Evolutionary conservation across 2,888 invertebrate species (phyloP).

Genomic region (Prenolepis imparis): DNA sequence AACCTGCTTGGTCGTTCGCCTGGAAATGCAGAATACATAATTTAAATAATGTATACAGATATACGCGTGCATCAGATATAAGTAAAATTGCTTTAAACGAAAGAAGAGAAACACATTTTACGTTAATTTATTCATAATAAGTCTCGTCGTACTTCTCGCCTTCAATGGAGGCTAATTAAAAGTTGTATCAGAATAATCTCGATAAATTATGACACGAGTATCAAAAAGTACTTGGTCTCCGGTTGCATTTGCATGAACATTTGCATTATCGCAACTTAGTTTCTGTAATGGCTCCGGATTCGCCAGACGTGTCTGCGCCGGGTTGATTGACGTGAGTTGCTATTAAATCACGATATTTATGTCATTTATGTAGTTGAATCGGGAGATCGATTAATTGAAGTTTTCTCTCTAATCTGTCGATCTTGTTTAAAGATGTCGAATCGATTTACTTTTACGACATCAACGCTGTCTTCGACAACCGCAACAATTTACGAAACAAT

Average conservation of each 20-base stretch:
- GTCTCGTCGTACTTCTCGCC: conserved; percentile 24
- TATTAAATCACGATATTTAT: conserved; percentile 38
- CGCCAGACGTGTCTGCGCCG: background rate
- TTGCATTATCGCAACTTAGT: conserved; percentile 50
- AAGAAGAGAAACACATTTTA: conserved; percentile 34
- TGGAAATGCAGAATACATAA: conserved; percentile 79
- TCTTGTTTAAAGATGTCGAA: conserved; percentile 22
- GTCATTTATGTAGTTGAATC: conserved; percentile 12
- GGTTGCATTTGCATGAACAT: conserved; percentile 41
- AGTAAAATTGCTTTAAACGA: conserved; percentile 33
- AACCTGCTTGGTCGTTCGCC: conserved; percentile 87
- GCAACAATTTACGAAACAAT: background rate
- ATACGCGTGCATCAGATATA: conserved; percentile 33
- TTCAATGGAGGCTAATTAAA: conserved; percentile 39
- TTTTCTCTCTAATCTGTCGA: conserved; percentile 27
- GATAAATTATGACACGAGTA: conserved; percentile 38
- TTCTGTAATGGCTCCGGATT: conserved; percentile 22
- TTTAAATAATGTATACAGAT: conserved; percentile 51
- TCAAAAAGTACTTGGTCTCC: conserved; percentile 37
- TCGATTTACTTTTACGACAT: conserved; percentile 17
- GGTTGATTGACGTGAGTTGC: conserved; percentile 34
- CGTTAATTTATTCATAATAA: conserved; percentile 55
- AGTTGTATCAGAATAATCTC: conserved; percentile 35
- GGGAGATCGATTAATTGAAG: conserved; percentile 30
- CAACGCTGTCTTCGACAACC: background rate